These are phyloP conservation scores for Panagrolaimus sp. DNA, from an alignment of 1,140 invertebrate species.

Conservation along the genomic window DNA sequence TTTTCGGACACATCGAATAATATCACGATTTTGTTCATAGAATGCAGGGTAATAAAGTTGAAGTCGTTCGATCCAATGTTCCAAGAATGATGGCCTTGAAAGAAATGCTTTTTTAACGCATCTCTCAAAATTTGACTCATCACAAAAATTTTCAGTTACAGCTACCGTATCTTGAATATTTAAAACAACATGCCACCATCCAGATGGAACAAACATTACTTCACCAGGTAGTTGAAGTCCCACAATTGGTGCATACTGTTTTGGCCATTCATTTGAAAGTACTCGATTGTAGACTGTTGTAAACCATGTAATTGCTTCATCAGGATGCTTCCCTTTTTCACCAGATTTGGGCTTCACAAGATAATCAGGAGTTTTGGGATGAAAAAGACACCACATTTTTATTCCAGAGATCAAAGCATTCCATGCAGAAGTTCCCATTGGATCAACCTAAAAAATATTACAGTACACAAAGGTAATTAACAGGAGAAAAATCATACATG, in stretches of 20 bases:
- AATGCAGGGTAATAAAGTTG: neutral
- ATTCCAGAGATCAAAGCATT: slow-evolving; percentile 90
- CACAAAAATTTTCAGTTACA: slow-evolving; percentile 87
- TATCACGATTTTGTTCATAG: neutral
- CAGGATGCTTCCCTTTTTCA: slow-evolving; percentile 80
- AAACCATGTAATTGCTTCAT: slow-evolving; percentile 98
- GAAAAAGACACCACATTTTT: slow-evolving; percentile 98
- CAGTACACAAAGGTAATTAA: too few species aligned
- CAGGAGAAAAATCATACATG: too few species aligned
- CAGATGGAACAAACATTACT: slow-evolving; percentile 94
- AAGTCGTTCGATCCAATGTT: neutral
- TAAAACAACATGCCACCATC: slow-evolving; percentile 90
- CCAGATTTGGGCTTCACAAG: slow-evolving; percentile 79
- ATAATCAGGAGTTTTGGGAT: slow-evolving; percentile 89
- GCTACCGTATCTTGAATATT: slow-evolving; percentile 92
- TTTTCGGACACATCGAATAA: too few species aligned
- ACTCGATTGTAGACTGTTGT: slow-evolving; percentile 90
- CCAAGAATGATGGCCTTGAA: neutral
- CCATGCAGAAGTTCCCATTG: slow-evolving; percentile 97
- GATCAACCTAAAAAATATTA: too few species aligned
- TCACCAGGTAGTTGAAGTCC: slow-evolving; percentile 93
- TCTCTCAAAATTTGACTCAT: slow-evolving; percentile 5
- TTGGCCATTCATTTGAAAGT: slow-evolving; percentile 25
- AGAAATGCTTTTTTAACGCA: neutral
- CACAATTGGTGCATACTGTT: slow-evolving; percentile 67